Evolutionary conservation across 1,140 invertebrate species (phyloP).

Genomic region (Chironomus tepperi): DNA sequence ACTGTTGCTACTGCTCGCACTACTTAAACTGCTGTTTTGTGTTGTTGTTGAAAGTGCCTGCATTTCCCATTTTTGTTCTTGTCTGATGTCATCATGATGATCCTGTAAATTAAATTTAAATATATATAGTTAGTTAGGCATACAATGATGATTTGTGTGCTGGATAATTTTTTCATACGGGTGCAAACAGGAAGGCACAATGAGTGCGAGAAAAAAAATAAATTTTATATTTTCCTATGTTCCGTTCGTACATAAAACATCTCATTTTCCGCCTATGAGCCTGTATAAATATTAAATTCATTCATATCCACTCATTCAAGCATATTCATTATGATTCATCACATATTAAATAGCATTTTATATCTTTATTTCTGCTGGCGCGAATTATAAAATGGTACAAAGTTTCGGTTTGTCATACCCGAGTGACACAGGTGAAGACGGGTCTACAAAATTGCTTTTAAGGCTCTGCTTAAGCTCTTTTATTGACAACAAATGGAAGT

Average conservation of each 20-base stretch:
- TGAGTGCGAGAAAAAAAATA: neutral
- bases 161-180: too few relatives aligned
- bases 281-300: neutral
- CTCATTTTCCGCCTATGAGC: neutral
- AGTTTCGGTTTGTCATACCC: too few relatives aligned
- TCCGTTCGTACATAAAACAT: neutral
- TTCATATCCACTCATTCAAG: too few relatives aligned
- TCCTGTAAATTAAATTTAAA: constrained; percentile 42
- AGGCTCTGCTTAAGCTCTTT: too few relatives aligned
- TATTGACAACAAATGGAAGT: too few relatives aligned
- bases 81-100: constrained; percentile 77
- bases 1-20: constrained; percentile 35
- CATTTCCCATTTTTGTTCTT: constrained; percentile 80
- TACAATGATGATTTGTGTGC: too few relatives aligned
- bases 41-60: constrained; percentile 51
- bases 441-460: too few relatives aligned
- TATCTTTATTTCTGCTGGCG: too few relatives aligned
- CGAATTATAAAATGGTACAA: too few relatives aligned
- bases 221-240: neutral
- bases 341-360: neutral
- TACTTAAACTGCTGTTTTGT: constrained; percentile 33
- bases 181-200: neutral
- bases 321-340: neutral
- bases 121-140: neutral
- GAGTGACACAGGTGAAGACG: too few relatives aligned